Conservation (phyloP, 2,113 vertebrate genomes). For the Desmodus rotundus region DNA sequence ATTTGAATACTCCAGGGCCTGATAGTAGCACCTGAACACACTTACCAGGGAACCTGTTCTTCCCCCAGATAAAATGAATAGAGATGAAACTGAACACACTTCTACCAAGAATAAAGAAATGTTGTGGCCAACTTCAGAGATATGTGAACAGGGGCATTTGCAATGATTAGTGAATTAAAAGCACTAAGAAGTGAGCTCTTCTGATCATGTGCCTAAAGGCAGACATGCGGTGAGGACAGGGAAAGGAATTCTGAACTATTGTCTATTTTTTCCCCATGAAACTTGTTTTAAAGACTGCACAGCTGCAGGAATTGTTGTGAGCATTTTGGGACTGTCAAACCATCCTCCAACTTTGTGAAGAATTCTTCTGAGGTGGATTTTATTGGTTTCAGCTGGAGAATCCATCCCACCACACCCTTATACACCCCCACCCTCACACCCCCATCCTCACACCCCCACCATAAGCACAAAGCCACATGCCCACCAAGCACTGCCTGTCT, state of each 20-base stretch:
- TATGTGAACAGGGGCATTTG: conserved; percentile 67
- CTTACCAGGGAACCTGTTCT: conserved; percentile 63
- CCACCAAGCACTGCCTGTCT: conserved; percentile 75
- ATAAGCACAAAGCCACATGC: conserved; percentile 79
- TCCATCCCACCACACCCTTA: conserved; percentile 43
- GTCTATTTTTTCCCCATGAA: conserved; percentile 78
- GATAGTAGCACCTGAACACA: conserved; percentile 57
- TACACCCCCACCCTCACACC: conserved; percentile 5
- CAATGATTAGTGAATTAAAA: conserved; percentile 80
- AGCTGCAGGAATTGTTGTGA: conserved; percentile 83
- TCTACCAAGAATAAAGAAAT: conserved; percentile 74
- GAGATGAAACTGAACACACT: conserved; percentile 74
- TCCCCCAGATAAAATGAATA: conserved; percentile 68
- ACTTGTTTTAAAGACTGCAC: conserved; percentile 77
- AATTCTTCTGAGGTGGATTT: conserved; percentile 82
- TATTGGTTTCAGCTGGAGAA: conserved; percentile 85
- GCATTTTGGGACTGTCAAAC: conserved; percentile 80
- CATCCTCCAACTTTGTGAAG: conserved; percentile 79
- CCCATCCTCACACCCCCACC: conserved; percentile 42
- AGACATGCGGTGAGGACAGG: conserved; percentile 56
- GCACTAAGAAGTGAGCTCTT: conserved; percentile 72
- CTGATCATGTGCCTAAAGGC: conserved; percentile 74
- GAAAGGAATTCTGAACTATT: conserved; percentile 76
- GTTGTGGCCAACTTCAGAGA: conserved; percentile 75
- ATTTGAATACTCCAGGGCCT: conserved; percentile 46